Conservation (phyloP, 64 coral and sea anemone species). For the Catalaphyllia jardinei region DNA sequence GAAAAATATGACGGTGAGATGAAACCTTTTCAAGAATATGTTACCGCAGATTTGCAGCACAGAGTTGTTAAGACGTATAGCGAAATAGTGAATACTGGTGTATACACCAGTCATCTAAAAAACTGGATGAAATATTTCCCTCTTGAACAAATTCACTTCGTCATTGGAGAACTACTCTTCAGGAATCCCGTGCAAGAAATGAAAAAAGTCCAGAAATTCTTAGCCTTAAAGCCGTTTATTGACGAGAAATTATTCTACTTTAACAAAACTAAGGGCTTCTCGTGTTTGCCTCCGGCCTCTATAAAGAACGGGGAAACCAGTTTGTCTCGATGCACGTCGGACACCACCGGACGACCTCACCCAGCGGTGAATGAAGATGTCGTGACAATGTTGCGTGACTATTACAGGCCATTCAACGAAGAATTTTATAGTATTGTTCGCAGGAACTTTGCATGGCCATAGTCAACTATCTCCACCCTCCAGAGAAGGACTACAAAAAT, state of each 20-base stretch:
- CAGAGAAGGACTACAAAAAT: too few relatives aligned
- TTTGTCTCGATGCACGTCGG: conserved; percentile 60
- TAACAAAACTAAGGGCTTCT: conserved; percentile 74
- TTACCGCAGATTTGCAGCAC: conserved; percentile 37
- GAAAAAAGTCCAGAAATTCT: conserved; percentile 69
- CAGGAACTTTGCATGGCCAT: conserved; percentile 68
- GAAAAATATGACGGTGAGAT: conserved; percentile 21
- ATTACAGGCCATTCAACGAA: conserved; percentile 84
- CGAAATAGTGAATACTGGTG: conserved; percentile 64
- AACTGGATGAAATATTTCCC: conserved; percentile 85
- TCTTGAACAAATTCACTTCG: conserved; percentile 70
- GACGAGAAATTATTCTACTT: conserved; percentile 69
- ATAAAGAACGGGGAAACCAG: background rate
- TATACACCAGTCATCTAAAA: conserved; percentile 69
- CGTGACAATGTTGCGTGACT: conserved; percentile 48
- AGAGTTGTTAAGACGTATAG: conserved; percentile 3
- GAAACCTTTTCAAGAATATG: conserved; percentile 47
- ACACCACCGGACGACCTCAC: conserved; percentile 79
- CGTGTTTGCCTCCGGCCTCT: conserved; percentile 57
- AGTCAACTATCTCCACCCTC: background rate
- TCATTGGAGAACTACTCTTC: conserved; percentile 80
- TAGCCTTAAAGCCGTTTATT: conserved; percentile 63
- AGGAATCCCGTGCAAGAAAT: conserved; percentile 75
- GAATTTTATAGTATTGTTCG: conserved; percentile 62
- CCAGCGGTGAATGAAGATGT: conserved; percentile 19